Base-by-base conservation (phyloP, 2,888 invertebrate genomes). In the Anoplius nigerrimus region DNA sequence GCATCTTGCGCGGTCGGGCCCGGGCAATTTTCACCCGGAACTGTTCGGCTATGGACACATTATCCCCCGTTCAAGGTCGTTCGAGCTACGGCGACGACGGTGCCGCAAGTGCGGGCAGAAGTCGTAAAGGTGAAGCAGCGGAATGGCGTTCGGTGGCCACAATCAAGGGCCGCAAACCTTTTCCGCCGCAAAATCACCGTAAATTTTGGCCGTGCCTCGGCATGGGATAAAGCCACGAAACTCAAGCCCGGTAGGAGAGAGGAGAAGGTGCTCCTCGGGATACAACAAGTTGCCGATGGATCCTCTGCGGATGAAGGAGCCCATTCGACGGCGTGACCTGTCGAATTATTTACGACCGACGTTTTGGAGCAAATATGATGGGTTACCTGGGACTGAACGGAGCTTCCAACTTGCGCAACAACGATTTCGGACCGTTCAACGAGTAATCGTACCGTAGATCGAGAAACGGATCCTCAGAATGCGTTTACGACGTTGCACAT, bases 161-260 rank as follows among this genome's bases (percentile, higher is more conserved):
- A n/a, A 82, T 79, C 74, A 55, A 66, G 69, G 76, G 69, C 82
- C 82, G 61, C 81, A 84, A 74, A 68, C 74, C 64, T 74, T 80
- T n/a, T 82, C 71, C 72, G 63, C 62, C 16, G 61, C 61, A 62
- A 72, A 76, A 79, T 81, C 75, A 83, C 81, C 78, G 83, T 85
- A 85, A 85, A 86, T 85, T 83, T 80, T 79, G 73, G 61, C 34
- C 54, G 13, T 45, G 54, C n/a, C 18, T 42, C 56, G 66, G 11
- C 52, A n/a, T 46, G 52, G 34, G 48, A 66, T 21, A 42, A 46
- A 53, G 46, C 55, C 46, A 52, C 24, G 60, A 21, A 27, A 6
- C 48, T 52, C 15, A 18, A 11, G 56, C 48, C 48, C 48, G 60
- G 42, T 16, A 8, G 5, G 51, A 56, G 53, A 27, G 34, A 48